These are phyloP conservation scores for Sebastes miniatus DNA, from an alignment of 2,797 vertebrate species.

Conservation along the genomic window DNA sequence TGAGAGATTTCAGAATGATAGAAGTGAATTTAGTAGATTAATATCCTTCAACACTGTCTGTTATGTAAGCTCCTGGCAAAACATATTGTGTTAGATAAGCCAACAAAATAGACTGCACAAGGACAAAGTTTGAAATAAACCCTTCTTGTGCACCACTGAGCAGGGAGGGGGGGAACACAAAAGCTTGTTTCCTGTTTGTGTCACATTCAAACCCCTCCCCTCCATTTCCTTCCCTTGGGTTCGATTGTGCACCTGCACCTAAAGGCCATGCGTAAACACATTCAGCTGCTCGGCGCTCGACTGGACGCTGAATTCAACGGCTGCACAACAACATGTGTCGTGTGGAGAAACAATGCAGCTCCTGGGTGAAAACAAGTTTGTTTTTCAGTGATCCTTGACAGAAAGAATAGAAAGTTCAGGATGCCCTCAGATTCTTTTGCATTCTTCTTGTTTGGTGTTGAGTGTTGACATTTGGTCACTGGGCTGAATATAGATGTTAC, in stretches of 20 bases:
- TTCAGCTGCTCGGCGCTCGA: conserved; percentile 27
- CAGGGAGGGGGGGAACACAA: conserved; percentile 44
- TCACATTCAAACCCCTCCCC: conserved; percentile 69
- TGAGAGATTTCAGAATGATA: not conserved
- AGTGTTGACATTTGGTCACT: conserved; percentile 44
- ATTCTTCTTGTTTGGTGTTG: conserved; percentile 26
- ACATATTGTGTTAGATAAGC: conserved; percentile 30
- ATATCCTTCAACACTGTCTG: conserved; percentile 33
- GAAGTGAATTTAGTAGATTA: conserved; percentile 12
- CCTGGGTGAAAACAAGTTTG: conserved; percentile 64
- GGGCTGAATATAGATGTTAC: conserved; percentile 42
- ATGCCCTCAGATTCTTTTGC: conserved; percentile 38
- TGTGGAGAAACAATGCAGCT: conserved; percentile 62
- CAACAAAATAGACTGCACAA: conserved; percentile 42
- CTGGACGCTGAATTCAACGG: conserved; percentile 36
- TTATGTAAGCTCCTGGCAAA: conserved; percentile 64
- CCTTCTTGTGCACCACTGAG: conserved; percentile 25
- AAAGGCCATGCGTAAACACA: conserved; percentile 56
- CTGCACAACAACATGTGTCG: conserved; percentile 53
- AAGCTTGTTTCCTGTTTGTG: conserved; percentile 78
- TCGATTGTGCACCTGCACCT: conserved; percentile 71
- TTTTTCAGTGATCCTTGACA: conserved; percentile 44
- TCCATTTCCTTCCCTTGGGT: conserved; percentile 68
- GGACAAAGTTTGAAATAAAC: conserved; percentile 39
- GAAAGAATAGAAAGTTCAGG: conserved; percentile 62